Base-by-base conservation (phyloP, 2,113 vertebrate genomes). In the Candoia aspera region DNA sequence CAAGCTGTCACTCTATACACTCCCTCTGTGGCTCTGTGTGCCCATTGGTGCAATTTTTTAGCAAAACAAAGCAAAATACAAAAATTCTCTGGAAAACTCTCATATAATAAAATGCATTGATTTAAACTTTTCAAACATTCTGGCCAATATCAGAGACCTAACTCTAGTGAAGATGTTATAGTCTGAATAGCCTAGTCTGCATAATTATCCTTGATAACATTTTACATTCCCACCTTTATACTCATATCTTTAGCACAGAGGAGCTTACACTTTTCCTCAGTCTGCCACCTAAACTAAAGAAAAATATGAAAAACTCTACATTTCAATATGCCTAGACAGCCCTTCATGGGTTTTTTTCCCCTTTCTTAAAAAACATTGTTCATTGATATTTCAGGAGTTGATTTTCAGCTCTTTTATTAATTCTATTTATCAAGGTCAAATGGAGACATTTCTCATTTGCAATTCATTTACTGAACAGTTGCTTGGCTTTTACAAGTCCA, bases 401-500 rank as follows among this genome's bases (percentile, higher is more conserved):
- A 24, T 8, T 94, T 94, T 62, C 11, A 93, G 55, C 87, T 90
- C 33, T 96, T 88, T 90, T 93, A 88, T 90, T 90, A 95, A n/a
- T 94, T 93, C 90, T 92, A 94, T 86, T 88, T 89, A 92, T 89
- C 87, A 94, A 86, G 87, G 37, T 59, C 91, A 94, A 96, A 93
- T 2, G 60, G 54, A 94, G 49, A 86, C 92, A 88, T 59, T 96
- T 95, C 86, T 93, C 1, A 0, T 86, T 91, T 88, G 90, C 90
- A 93, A 91, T 96, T 95, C 94, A 94, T 94, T 92, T 93, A 88
- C 94, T 96, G 94, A 93, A 59, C 92, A 94, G 88, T 95, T 96
- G 57, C 85, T 90, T 85, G 83, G 60, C 19, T 62, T 95, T 96
- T 96, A 95, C 93, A 92, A 93, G 95, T 92, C 55, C 90, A 59